These are phyloP conservation scores for Capitella teleta DNA, from an alignment of 1,140 invertebrate species.

Conservation along the genomic window DNA sequence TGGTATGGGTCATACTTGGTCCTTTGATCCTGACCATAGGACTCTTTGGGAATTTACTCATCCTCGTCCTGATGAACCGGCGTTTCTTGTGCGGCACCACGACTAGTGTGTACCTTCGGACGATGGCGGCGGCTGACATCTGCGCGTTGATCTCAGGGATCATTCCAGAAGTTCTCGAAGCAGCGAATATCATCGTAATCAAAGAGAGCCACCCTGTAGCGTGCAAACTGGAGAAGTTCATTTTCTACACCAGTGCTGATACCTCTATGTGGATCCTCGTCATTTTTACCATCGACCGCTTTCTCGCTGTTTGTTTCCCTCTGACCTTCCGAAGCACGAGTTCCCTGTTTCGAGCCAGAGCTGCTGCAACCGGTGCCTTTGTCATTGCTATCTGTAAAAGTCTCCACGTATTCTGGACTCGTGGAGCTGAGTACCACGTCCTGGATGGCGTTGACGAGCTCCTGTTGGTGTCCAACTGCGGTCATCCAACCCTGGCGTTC, in stretches of 20 bases:
- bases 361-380: constrained; percentile 1
- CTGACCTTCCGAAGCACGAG: constrained; percentile 1
- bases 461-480: constrained; percentile 7
- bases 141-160: constrained; percentile 8
- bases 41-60: constrained; percentile 10
- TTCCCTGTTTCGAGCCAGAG: background rate
- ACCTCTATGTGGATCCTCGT: constrained; percentile 18
- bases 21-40: constrained; percentile 11
- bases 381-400: constrained; percentile 7
- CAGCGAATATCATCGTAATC: constrained; percentile 4
- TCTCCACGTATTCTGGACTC: constrained; percentile 10
- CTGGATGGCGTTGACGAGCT: background rate
- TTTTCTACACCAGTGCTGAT: constrained; percentile 11
- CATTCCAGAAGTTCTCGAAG: constrained; percentile 10
- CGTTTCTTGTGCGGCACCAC: constrained; percentile 9
- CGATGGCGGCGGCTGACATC: constrained; percentile 11
- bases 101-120: constrained; percentile 8
- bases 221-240: constrained; percentile 17
- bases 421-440: constrained; percentile 2
- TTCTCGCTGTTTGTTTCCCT: constrained; percentile 17
- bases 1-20: too few relatives aligned
- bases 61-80: constrained; percentile 10
- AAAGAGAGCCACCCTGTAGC: constrained; percentile 7
- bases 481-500: background rate
- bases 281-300: constrained; percentile 17